Percentiles rank a stretch among this genome's conserved stretches.
Evolutionary conservation across 2,113 vertebrate species (phyloP).

Genomic region (Dasyornis broadbenti): DNA sequence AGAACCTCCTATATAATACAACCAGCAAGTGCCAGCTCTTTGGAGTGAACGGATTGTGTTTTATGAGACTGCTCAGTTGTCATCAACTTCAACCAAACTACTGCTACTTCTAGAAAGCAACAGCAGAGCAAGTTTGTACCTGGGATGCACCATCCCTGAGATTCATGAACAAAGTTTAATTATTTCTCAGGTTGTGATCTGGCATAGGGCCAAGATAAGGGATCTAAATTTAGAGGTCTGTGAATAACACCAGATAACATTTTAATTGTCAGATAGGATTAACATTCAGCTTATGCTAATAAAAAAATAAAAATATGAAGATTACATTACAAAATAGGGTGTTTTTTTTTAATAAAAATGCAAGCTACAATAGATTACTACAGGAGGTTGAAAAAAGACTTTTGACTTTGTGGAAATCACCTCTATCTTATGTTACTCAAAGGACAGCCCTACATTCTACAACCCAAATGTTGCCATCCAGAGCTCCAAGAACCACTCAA

Average conservation of each 20-base stretch:
- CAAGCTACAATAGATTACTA: neutral
- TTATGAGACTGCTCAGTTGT: neutral
- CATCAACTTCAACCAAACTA: neutral
- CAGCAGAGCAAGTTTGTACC: neutral
- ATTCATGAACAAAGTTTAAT: neutral
- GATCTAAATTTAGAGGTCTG: neutral
- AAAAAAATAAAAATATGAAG: neutral
- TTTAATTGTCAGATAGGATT: neutral
- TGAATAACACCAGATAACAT: neutral
- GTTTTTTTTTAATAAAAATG: neutral
- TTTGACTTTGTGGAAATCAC: neutral
- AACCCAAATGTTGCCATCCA: neutral
- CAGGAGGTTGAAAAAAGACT: neutral
- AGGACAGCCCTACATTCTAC: neutral
- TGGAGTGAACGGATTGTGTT: neutral
- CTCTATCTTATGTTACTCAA: neutral
- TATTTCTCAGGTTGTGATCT: neutral
- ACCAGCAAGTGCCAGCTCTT: neutral
- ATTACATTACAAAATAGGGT: neutral
- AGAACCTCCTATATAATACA: neutral
- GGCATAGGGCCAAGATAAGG: neutral
- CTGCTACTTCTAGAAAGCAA: neutral
- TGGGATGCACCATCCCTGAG: fast-evolving
- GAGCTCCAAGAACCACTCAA: neutral
- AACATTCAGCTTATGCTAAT: neutral